These are phyloP conservation scores for Cephus runcator DNA, from an alignment of 2,888 invertebrate species.

Conservation along the genomic window DNA sequence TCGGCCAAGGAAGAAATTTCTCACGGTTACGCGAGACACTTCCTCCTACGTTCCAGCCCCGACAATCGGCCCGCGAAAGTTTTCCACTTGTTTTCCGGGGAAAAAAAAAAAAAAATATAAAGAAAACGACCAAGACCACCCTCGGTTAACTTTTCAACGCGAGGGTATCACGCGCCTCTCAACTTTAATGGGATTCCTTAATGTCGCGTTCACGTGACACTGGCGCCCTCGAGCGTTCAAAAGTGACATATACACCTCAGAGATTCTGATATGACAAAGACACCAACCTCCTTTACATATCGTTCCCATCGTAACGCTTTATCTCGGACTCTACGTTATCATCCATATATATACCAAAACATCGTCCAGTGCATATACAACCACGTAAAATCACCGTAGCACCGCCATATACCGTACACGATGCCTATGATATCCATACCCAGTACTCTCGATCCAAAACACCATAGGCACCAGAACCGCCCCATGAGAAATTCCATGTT, in stretches of 20 bases:
- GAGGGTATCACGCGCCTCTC: slow-evolving; percentile 26
- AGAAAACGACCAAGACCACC: neutral
- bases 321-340: slow-evolving; percentile 21
- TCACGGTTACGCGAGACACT: neutral
- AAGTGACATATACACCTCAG: slow-evolving; percentile 28
- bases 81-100: slow-evolving; percentile 37
- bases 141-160: slow-evolving; percentile 43
- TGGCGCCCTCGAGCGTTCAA: slow-evolving; percentile 1
- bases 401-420: no score
- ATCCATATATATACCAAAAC: neutral
- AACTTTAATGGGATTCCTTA: slow-evolving; percentile 50
- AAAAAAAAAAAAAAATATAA: neutral
- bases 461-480: neutral
- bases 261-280: slow-evolving; percentile 23
- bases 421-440: no score
- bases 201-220: neutral
- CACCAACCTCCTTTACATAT: slow-evolving; percentile 24
- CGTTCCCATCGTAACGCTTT: slow-evolving; percentile 25
- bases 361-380: neutral
- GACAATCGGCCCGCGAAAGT: slow-evolving; percentile 20
- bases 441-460: no score
- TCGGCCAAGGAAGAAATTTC: neutral
- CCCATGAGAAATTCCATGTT: neutral
- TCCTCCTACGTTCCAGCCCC: neutral
- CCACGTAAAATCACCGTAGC: neutral